Evolutionary conservation across 2,888 invertebrate species (phyloP).

Genomic region (Nudaria mundana): DNA sequence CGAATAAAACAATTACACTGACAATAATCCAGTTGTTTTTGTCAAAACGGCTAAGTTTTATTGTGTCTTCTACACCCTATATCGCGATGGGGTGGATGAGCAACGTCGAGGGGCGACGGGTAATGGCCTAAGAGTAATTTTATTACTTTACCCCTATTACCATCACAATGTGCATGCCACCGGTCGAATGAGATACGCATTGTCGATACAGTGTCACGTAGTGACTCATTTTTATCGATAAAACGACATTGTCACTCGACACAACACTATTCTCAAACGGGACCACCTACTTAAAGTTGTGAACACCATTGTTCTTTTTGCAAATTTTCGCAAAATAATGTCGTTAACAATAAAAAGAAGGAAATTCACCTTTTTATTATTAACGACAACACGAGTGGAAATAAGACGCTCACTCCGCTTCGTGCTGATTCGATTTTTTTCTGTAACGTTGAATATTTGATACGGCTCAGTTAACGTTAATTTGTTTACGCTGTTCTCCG

Average conservation of each 20-base stretch:
- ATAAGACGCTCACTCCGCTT: constrained; percentile 62
- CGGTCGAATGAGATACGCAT: constrained; percentile 65
- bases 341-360: constrained; percentile 27
- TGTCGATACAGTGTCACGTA: constrained; percentile 31
- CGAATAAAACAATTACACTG: constrained; percentile 67
- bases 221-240: constrained; percentile 33
- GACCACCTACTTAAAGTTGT: constrained; percentile 10
- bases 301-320: constrained; percentile 4
- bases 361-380: constrained; percentile 54
- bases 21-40: constrained; percentile 65
- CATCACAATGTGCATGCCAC: constrained; percentile 78
- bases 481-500: constrained; percentile 75
- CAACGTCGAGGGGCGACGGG: constrained; percentile 61
- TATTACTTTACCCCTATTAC: constrained; percentile 81
- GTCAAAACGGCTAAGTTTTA: constrained; percentile 64
- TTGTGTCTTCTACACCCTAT: constrained; percentile 69
- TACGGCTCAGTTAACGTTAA: constrained; percentile 78
- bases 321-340: constrained; percentile 17
- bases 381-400: constrained; percentile 58
- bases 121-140: constrained; percentile 81
- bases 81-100: constrained; percentile 48
- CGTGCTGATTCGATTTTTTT: constrained; percentile 79
- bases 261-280: constrained; percentile 26
- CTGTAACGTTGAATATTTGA: constrained; percentile 79
- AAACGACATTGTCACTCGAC: constrained; percentile 14